Evolutionary conservation across 1,140 invertebrate species (phyloP).

Genomic region (Dreissena rostriformis): DNA sequence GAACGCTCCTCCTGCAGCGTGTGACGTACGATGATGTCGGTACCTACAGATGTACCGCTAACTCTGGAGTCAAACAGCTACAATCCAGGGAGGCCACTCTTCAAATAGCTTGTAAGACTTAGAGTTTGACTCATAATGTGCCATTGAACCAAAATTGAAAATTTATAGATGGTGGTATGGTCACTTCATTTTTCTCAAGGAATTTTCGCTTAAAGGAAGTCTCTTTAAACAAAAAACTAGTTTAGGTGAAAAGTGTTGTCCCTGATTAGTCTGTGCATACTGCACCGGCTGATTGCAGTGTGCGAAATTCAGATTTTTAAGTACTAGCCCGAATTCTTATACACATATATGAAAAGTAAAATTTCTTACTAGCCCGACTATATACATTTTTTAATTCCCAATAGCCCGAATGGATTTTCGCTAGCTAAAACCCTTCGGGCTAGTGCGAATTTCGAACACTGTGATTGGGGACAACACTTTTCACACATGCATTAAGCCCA

Average conservation of each 20-base stretch:
- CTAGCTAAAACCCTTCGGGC: too few relatives aligned
- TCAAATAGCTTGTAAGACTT: conserved; percentile 39
- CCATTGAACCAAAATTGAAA: not conserved
- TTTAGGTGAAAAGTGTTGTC: not conserved
- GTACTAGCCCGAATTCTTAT: too few relatives aligned
- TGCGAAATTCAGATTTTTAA: too few relatives aligned
- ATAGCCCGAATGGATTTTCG: too few relatives aligned
- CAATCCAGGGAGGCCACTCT: not conserved
- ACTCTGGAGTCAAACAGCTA: conserved; percentile 2
- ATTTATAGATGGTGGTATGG: not conserved
- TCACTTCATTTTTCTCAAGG: not conserved
- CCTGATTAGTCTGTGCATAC: too few relatives aligned
- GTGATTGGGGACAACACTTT: not conserved
- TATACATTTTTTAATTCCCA: too few relatives aligned
- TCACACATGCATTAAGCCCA: too few relatives aligned
- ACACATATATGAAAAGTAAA: too few relatives aligned
- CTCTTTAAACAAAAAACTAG: not conserved
- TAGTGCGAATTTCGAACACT: too few relatives aligned
- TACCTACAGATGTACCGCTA: conserved; percentile 15
- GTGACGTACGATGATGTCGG: conserved; percentile 42
- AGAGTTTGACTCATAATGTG: not conserved
- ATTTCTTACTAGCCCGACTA: too few relatives aligned
- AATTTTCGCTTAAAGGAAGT: not conserved
- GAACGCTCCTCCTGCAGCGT: conserved; percentile 19
- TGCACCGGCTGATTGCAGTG: too few relatives aligned